Evolutionary conservation across 1,140 invertebrate genomes (phyloP), one percentile per base, ranked within the genome.

Genomic region (Heliconius hermathena): DNA sequence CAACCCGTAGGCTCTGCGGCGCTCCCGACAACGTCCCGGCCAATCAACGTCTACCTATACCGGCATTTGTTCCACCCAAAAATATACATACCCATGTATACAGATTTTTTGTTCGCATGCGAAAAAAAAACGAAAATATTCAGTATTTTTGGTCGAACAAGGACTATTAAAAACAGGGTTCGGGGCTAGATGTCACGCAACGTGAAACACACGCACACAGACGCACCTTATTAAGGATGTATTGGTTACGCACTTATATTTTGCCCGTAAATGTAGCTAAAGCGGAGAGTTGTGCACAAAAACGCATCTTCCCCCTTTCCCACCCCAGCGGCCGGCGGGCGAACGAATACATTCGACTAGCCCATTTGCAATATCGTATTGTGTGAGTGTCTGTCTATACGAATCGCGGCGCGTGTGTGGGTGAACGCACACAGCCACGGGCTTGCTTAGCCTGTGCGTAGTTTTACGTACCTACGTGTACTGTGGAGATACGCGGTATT

Each of bases 281-380:
- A 89, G 89, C 86, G 85, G 86, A 86, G 87, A 90, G 88, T 89
- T 89, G 82, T 91, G 92, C 92, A 94, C 93, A 94, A 94, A 94
- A 94, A 94, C 93, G 93, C 93, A 94, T 93, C 90, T 91, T 91
- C 82, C 87, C 83, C 90, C 88, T 84, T 81, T 77, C 84, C 87
- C 90, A 88, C 85, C 84, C 87, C 84, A 85, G 81, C 87, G 86
- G 86, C 86, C 87, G 90, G 88, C 88, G 88, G 90, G 89, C 88
- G 90, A 91, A 91, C 90, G 91, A 93, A 92, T 91, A 92, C 91
- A 94, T 94, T 92, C 91, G 92, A 92, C 90, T 93, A 94, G 91
- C 92, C 93, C 90, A 93, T 94, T 93, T 93, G 93, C 93, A 91
- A 93, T 90, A 91, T 91, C 85, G 81, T 89, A 91, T 93, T 92